phyloP scores from a whole-genome alignment of 2,113 vertebrate species.

The Lamprologus callipterus region DNA sequence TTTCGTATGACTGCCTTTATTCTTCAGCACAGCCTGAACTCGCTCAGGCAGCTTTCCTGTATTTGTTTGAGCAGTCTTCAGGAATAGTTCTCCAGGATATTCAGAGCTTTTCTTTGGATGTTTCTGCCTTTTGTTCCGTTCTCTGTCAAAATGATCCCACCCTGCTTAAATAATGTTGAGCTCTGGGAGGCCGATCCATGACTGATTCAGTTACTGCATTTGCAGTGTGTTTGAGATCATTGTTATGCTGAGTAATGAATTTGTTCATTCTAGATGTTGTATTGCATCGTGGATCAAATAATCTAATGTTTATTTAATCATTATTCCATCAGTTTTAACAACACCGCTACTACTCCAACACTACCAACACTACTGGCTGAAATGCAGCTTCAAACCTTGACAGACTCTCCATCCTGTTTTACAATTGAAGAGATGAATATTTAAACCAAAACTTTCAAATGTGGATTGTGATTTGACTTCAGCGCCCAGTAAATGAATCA shows the following conservation, averaged over 20 bases:
- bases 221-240: too few relatives aligned
- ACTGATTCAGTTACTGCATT: rapidly evolving
- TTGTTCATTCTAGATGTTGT: rapidly evolving
- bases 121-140: too few relatives aligned
- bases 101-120: rapidly evolving
- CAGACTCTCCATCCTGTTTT: not conserved
- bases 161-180: rapidly evolving
- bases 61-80: rapidly evolving
- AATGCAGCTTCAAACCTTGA: not conserved
- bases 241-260: too few relatives aligned
- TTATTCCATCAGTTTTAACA: too few relatives aligned
- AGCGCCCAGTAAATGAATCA: rapidly evolving
- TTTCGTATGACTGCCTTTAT: not conserved
- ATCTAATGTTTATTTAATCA: rapidly evolving
- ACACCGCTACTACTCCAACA: rapidly evolving
- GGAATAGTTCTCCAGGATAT: not conserved
- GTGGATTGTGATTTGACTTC: not conserved
- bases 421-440: not conserved
- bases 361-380: not conserved
- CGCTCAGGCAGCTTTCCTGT: not conserved
- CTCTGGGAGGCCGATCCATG: too few relatives aligned
- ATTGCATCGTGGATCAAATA: too few relatives aligned
- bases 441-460: not conserved
- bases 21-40: not conserved
- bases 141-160: rapidly evolving